These are phyloP conservation scores for Silurus glanis DNA, from an alignment of 2,113 vertebrate genomes.

Conservation along the genomic window DNA sequence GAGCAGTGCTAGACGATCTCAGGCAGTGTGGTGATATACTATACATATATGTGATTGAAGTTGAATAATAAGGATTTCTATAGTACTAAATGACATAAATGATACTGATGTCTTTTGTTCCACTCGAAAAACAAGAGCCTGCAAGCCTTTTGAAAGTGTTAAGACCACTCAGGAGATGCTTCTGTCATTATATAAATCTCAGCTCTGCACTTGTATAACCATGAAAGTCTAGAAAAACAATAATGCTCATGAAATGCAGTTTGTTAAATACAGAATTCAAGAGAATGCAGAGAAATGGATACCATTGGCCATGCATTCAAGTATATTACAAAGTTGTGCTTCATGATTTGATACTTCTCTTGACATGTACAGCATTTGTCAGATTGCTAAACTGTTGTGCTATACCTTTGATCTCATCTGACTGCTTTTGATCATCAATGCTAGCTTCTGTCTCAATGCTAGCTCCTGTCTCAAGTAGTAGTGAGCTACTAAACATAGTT, in stretches of 20 bases:
- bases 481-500: background rate
- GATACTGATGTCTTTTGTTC: background rate
- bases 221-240: background rate
- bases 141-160: background rate
- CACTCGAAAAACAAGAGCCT: background rate
- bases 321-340: background rate
- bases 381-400: background rate
- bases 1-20: no score
- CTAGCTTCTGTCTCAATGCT: background rate
- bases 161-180: background rate
- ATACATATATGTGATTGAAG: no score
- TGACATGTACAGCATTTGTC: background rate
- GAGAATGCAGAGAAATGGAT: background rate
- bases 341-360: background rate
- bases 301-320: background rate
- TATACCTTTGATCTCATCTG: background rate
- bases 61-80: background rate
- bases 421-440: background rate
- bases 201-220: background rate
- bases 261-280: background rate
- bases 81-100: background rate
- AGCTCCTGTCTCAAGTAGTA: background rate
- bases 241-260: background rate
- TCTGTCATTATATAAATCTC: background rate
- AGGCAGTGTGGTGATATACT: no score